Evolutionary conservation across 1,140 invertebrate genomes (phyloP), one percentile per base, ranked within the genome.

Genomic region (Drosophila lini): DNA sequence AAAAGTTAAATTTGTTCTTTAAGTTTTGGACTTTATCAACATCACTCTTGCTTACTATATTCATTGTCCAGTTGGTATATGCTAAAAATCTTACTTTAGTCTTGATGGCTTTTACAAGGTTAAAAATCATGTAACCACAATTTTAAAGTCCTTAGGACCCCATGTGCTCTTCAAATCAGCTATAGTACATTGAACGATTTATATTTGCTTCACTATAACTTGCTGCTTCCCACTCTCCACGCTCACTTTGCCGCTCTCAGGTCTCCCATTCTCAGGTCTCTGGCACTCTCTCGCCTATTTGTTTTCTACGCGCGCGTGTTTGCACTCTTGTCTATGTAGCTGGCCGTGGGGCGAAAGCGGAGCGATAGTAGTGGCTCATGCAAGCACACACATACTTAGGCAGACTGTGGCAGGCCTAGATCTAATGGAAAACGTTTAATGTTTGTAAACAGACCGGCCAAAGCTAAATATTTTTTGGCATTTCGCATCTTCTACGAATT

Each of bases 251-350:
- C 59, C 41, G 32, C 16, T 52, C 52, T 48, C 31, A 8, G 50
- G 31, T 52, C 64, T 19, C 13, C 40, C 16, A 22, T 47, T 48
- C 44, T 53, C 34, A 13, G 48, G 48, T 52, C 50, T 58, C 15
- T 59, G n/a, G 28, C 42, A 58, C 59, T 52, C 64, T 61, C 34
- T 32, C 44, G 19, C 19, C 52, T 80, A 80, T 86, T 86, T 89
- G 73, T 83, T 89, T 86, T 80, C 78, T 74, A 83, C 76, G 83
- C 67, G 83, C 83, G 83, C 84, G 83, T 86, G 83, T 86, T 86
- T 83, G 76, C 52, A 67, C 71, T 86, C 62, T 55, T 25, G 52
- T 32, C 50, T 53, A 36, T 53, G 50, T 53, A 36, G 50, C 50
- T 53, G 50, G 67, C 57, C 56, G 65, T 74, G 41, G 40, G 67